Evolutionary conservation across 2,888 invertebrate species (phyloP).

Genomic region (Ochropacha duplaris): DNA sequence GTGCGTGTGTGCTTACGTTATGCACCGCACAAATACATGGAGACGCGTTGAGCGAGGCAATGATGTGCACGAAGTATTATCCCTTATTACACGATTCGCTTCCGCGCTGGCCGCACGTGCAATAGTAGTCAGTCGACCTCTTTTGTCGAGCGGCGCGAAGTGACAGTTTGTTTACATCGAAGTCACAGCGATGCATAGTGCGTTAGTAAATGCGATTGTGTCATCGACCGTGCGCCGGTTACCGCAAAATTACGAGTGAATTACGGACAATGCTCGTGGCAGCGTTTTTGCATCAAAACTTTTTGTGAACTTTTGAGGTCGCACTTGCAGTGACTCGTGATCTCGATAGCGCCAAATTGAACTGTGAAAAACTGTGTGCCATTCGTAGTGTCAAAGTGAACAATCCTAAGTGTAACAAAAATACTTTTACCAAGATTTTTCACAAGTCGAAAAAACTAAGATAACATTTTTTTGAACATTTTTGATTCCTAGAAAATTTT

Average conservation of each 20-base stretch:
- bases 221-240: conserved; percentile 72
- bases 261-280: conserved; percentile 64
- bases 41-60: conserved; percentile 68
- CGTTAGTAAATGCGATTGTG: conserved; percentile 75
- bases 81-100: conserved; percentile 80
- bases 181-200: conserved; percentile 70
- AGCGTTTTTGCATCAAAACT: conserved; percentile 63
- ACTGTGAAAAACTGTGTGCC: conserved; percentile 54
- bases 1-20: conserved; percentile 73
- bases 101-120: conserved; percentile 76
- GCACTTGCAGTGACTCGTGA: conserved; percentile 47
- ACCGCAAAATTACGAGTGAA: conserved; percentile 70
- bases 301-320: conserved; percentile 66
- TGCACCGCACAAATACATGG: conserved; percentile 70
- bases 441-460: conserved; percentile 14
- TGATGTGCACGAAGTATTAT: conserved; percentile 81
- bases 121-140: conserved; percentile 69
- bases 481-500: conserved; percentile 1
- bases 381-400: conserved; percentile 61
- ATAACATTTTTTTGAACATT: conserved; percentile 8
- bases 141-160: conserved; percentile 71
- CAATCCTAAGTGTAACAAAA: conserved; percentile 39
- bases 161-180: conserved; percentile 78
- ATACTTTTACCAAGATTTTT: conserved; percentile 32
- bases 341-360: conserved; percentile 58